Percentiles rank a stretch among this genome's conserved stretches.
Evolutionary conservation across 2,888 invertebrate genomes (phyloP).

Genomic region (Luperina nickerlii): DNA sequence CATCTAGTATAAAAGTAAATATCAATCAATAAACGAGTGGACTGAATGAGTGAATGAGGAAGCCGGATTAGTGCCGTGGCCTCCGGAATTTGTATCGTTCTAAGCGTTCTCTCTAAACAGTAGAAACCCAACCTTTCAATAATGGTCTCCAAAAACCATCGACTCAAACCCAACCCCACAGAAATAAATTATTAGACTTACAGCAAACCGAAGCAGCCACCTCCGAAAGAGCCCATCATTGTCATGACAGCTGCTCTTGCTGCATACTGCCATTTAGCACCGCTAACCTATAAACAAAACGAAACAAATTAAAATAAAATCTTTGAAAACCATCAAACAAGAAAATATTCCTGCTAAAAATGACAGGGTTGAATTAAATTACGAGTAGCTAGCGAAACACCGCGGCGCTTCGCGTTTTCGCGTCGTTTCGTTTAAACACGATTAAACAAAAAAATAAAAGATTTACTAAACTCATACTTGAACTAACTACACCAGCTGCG

Average conservation of each 20-base stretch:
- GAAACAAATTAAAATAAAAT: conserved; percentile 29
- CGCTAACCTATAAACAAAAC: conserved; percentile 90
- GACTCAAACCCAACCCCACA: background rate
- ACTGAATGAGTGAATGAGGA: background rate
- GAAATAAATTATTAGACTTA: conserved; percentile 65
- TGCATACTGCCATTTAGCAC: conserved; percentile 97
- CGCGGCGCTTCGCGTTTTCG: no score
- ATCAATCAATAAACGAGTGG: no score
- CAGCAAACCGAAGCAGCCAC: conserved; percentile 93
- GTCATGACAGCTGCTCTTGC: conserved; percentile 97
- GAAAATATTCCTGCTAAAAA: background rate
- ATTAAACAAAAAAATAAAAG: no score
- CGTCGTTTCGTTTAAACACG: no score
- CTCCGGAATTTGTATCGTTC: background rate
- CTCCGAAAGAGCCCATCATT: conserved; percentile 97
- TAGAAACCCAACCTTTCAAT: background rate
- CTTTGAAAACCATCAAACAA: background rate
- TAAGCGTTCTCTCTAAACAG: background rate
- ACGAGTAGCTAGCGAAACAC: no score
- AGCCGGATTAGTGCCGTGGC: background rate
- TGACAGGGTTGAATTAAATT: no score
- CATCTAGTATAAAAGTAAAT: no score
- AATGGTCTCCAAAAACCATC: background rate
- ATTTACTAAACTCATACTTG: no score
- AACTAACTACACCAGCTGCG: no score